Conservation (phyloP, 1,140 invertebrate genomes). For the Drosophila athabasca region DNA sequence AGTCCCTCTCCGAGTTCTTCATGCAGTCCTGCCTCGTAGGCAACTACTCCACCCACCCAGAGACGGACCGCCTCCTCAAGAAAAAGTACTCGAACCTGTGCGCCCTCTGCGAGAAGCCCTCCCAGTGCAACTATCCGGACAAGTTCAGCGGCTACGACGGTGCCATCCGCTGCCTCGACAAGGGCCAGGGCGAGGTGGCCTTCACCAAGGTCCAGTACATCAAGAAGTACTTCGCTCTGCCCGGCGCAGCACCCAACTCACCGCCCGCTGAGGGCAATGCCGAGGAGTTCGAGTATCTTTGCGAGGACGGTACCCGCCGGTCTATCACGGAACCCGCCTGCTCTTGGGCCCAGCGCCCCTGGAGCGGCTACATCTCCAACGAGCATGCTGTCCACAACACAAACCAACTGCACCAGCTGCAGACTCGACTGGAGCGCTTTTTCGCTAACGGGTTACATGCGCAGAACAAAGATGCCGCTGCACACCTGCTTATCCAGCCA, state of each 20-base stretch:
- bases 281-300: slow-evolving; percentile 89
- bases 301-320: slow-evolving; percentile 90
- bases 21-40: slow-evolving; percentile 91
- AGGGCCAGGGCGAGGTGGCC: slow-evolving; percentile 91
- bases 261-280: slow-evolving; percentile 84
- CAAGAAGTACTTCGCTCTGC: slow-evolving; percentile 89
- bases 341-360: slow-evolving; percentile 91
- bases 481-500: slow-evolving; percentile 85
- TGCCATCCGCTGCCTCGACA: slow-evolving; percentile 90
- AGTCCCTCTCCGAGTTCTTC: slow-evolving; percentile 89
- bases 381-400: slow-evolving; percentile 85
- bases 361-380: slow-evolving; percentile 89
- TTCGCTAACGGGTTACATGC: slow-evolving; percentile 75
- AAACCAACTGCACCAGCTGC: slow-evolving; percentile 75
- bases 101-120: slow-evolving; percentile 89
- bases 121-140: slow-evolving; percentile 91
- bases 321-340: slow-evolving; percentile 88
- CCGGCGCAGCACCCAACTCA: slow-evolving; percentile 27
- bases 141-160: slow-evolving; percentile 93
- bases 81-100: slow-evolving; percentile 89
- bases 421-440: slow-evolving; percentile 74
- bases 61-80: slow-evolving; percentile 88
- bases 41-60: slow-evolving; percentile 89
- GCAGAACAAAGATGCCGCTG: slow-evolving; percentile 70
- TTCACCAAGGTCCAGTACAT: slow-evolving; percentile 93